Evolutionary conservation across 2,888 invertebrate species (phyloP).

Genomic region (Leptarthrus brevirostris): DNA sequence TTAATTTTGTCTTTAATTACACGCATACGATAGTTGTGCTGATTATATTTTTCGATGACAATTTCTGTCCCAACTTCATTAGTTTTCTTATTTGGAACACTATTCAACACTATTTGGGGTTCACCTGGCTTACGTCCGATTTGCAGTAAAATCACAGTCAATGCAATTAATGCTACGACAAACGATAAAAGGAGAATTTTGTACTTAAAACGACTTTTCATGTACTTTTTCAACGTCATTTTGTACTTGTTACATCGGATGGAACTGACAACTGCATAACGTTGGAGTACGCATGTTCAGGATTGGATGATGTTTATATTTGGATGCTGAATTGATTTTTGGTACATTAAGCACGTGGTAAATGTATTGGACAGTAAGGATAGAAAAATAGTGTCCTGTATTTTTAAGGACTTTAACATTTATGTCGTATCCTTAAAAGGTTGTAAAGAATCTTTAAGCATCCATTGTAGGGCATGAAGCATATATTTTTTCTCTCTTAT

Average conservation of each 20-base stretch:
- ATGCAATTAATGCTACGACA: constrained; percentile 62
- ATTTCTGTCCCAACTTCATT: constrained; percentile 47
- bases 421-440: too few relatives aligned
- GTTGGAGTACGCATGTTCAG: background rate
- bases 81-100: constrained; percentile 58
- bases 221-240: constrained; percentile 66
- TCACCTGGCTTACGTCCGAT: constrained; percentile 48
- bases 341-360: constrained; percentile 2
- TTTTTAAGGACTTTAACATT: too few relatives aligned
- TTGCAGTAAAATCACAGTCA: constrained; percentile 63
- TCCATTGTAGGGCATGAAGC: too few relatives aligned
- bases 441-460: too few relatives aligned
- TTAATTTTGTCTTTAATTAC: constrained; percentile 65
- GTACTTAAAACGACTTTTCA: constrained; percentile 65
- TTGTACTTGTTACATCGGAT: constrained; percentile 49
- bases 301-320: constrained; percentile 24
- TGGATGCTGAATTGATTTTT: background rate
- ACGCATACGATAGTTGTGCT: constrained; percentile 64
- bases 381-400: background rate
- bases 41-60: constrained; percentile 66
- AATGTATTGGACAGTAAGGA: background rate
- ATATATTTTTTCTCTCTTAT: too few relatives aligned
- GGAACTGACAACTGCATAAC: constrained; percentile 3
- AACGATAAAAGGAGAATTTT: constrained; percentile 63
- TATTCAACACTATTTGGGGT: constrained; percentile 56